A percentile compares a stretch with the other conserved stretches of the same genome.
Conservation (phyloP, 2,888 invertebrate species). For the Dexiosoma caninum region DNA sequence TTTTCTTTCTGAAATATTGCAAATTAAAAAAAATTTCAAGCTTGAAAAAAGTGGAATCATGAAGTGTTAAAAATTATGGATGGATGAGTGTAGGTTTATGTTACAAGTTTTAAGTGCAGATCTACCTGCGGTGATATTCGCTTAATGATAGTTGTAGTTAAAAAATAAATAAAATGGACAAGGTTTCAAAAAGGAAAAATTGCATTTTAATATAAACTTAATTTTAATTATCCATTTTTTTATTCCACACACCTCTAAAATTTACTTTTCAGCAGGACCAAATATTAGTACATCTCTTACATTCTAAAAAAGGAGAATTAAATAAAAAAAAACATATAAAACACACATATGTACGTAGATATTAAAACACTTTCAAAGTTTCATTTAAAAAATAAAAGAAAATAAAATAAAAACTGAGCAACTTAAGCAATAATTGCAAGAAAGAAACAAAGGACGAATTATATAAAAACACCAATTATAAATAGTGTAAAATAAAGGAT, state of each 20-base stretch:
- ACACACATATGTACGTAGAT: not conserved
- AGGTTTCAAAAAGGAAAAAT: slow-evolving; percentile 15
- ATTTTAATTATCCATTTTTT: not conserved
- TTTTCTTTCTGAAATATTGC: slow-evolving; percentile 17
- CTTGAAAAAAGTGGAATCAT: not conserved
- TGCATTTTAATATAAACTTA: slow-evolving; percentile 3
- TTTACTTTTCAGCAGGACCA: slow-evolving; percentile 24
- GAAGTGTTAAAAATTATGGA: not conserved
- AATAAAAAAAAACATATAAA: too few relatives aligned
- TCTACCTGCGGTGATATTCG: slow-evolving; percentile 11
- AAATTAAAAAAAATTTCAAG: slow-evolving; percentile 10
- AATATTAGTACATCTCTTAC: not conserved
- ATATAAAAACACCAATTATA: slow-evolving; percentile 44
- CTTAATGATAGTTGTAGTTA: slow-evolving; percentile 12
- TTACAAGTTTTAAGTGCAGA: slow-evolving; percentile 29
- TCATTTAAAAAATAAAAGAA: slow-evolving; percentile 27
- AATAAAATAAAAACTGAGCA: slow-evolving; percentile 7
- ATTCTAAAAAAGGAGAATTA: not conserved
- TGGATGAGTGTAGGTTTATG: slow-evolving; percentile 35
- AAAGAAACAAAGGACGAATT: slow-evolving; percentile 28
- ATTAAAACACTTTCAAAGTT: slow-evolving; percentile 6
- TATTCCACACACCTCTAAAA: not conserved
- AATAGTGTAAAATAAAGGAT: slow-evolving; percentile 24
- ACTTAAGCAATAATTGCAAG: slow-evolving; percentile 49
- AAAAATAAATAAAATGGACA: slow-evolving; percentile 8